Base-by-base conservation (phyloP, 2,113 vertebrate genomes). In the Sinosuthora webbiana region DNA sequence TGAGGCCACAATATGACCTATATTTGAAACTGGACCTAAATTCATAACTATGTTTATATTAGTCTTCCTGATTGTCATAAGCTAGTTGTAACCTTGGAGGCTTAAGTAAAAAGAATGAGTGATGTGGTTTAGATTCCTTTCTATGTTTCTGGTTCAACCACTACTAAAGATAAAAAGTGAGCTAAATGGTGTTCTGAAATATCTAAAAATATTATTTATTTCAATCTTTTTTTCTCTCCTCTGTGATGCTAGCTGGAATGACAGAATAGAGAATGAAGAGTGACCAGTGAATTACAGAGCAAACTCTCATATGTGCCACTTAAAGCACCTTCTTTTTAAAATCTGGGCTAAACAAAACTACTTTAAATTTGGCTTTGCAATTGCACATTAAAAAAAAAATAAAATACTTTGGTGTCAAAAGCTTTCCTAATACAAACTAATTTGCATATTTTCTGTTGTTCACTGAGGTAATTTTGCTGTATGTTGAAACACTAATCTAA, bases 401-500 rank as follows among this genome's bases (percentile, higher is more conserved):
- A 75, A 79, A 93, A 85, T 92, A 59, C 37, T 88, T 93, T 63
- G 18, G 21, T 77, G 71, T 52, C 63, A 67, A 89, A 93, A 90
- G 15, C 44, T 92, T 90, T 75, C 47, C 22, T 75, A 68, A 52
- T 71, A 44, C 16, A 78, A 85, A 78, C 19, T 90, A 75, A 87
- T 95, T 71, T 89, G 49, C 65, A 49, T 93, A 31, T 28, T 87
- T 95, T 79, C 81, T 92, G 70, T 92, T 95, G 45, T 94, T 95
- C 76, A 52, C 19, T 19, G 30, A 52, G 55, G 30, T 83, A 63
- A 73, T 94, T 94, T 70, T 79, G 7, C 53, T 73, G 71, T 35
- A 0, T 55, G 45, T 77, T 95, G 57, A 80, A 90, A 62, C 25
- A 67, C 17, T 93, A 81, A 81, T 71, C 60, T 90, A 56, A 83